Evolutionary conservation across 2,113 vertebrate genomes (phyloP), one percentile per base, ranked within the genome.

Genomic region (Motacilla alba): DNA sequence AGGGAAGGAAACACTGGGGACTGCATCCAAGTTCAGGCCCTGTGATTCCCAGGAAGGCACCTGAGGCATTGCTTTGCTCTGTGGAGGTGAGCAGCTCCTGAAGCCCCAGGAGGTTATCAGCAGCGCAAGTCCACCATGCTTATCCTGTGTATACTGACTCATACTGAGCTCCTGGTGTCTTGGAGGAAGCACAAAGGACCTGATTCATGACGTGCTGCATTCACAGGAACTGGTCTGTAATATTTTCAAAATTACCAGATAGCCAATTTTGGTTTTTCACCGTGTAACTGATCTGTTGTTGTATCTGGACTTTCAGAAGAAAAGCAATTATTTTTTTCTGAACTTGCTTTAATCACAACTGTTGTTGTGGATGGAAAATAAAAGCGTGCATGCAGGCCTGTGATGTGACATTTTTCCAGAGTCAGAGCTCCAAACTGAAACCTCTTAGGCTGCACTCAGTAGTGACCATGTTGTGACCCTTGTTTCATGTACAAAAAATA

Each of bases 371-470:
- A 43, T 30, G 33, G 28, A 39, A n/a, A 55, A 64, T 62, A 73
- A 33, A 39, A 92, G 33, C 9, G 3, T 19, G 15, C 7, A 11
- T 52, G 35, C 22, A 55, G 64, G 43, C 39, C 59, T 66, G 53
- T 52, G 52, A 86, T 19, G 15, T 19, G 26, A 84, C n/a, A 47
- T 93, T 89, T 94, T 96, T 77, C 53, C 33, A 63, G 68, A 67
- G 59, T 35, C 62, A 43, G 21, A 83, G n/a, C 39, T 93, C 74
- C 20, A 93, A 46, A 90, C 37, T 17, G 41, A 84, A 84, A 46
- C 52, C 49, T 27, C 37, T 86, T 20, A 39, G 37, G 22, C 56
- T 55, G 50, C 85, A 84, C 35, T 85, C 72, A 66, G 88, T 64
- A 75, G 81, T 22, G n/a, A 73, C 55, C 7, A 4, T 43, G 13